phyloP scores from a whole-genome alignment of 2,113 vertebrate genomes.

The Perccottus glenii region DNA sequence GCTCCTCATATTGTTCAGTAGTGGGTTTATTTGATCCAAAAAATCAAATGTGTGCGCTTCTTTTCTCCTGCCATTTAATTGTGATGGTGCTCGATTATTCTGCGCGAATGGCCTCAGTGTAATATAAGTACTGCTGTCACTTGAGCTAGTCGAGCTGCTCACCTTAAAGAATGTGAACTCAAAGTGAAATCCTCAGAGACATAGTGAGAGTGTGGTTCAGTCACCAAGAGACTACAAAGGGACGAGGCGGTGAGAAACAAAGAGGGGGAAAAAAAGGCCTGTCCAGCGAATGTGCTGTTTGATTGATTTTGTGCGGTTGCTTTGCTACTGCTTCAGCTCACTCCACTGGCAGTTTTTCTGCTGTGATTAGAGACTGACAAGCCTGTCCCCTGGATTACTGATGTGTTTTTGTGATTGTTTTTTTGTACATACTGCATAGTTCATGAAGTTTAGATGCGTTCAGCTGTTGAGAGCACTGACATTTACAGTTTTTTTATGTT shows the following conservation, averaged over 20 bases:
- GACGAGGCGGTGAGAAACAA: not conserved
- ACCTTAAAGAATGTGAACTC: not conserved
- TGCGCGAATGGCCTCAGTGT: not conserved
- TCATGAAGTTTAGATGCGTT: not conserved
- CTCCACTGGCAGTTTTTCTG: slow-evolving; percentile 11
- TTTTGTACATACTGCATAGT: too few species aligned
- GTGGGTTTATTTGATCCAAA: not conserved
- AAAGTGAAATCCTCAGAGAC: slow-evolving; percentile 14
- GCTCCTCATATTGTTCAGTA: too few species aligned
- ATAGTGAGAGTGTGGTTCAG: slow-evolving; percentile 1
- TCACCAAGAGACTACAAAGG: slow-evolving; percentile 7
- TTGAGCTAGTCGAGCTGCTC: slow-evolving; percentile 4
- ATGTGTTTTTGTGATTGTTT: not conserved
- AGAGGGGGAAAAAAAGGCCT: slow-evolving; percentile 6
- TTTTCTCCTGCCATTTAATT: not conserved
- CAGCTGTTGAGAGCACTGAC: too few species aligned
- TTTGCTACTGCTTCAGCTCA: not conserved
- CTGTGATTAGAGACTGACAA: slow-evolving; percentile 25
- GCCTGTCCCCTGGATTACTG: not conserved
- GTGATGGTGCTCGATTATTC: slow-evolving; percentile 6
- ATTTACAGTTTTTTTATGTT: too few species aligned
- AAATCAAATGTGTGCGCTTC: not conserved
- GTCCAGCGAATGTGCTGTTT: slow-evolving; percentile 1
- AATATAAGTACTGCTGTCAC: slow-evolving; percentile 1
- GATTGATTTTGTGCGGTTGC: slow-evolving; percentile 14